Evolutionary conservation across 1,140 invertebrate species (phyloP), one percentile per base, ranked within the genome.

Genomic region (Chionoecetes opilio): DNA sequence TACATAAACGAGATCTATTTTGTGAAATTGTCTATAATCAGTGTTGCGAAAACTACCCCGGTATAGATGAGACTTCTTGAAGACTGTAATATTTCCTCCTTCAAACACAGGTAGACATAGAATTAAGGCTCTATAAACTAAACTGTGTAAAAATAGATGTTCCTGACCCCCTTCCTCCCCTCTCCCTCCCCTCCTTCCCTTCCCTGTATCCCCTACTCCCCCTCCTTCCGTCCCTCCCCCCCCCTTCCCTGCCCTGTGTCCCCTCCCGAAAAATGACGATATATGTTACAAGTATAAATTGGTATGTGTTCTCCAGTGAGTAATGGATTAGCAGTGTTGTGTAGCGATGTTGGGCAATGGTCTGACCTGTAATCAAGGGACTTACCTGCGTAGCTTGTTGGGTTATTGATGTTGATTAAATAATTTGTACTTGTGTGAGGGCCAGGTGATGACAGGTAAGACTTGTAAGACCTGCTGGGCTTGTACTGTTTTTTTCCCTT

Each of bases 331-430:
- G 63, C 63, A 26, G 21, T 75, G 63, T n/a, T 17, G 21, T 75
- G 63, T n/a, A 26, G 63, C 21, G 63, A n/a, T 75, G 63, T 75
- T 75, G 26, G 26, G 63, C 63, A 75, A 75, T 75, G n/a, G 26
- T 75, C 63, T n/a, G 26, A 75, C 63, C 63, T 75, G 63, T 75
- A 75, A 75, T 75, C 63, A 75, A 75, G 63, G 5, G n/a, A n/a
- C n/a, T n/a, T n/a, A n/a, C n/a, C 21, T 2, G 63, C 11, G 63
- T 17, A 75, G n/a, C 63, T 75, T 17, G 9, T 21, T n/a, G 63
- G 8, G 21, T 75, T 75, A 75, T 75, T 75, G 63, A 75, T 75
- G 63, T 75, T 75, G 63, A 75, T 75, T 75, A 75, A 75, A 75
- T 75, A 75, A 75, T 75, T 75, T 75, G 63, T 75, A 75, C 63